A percentile compares a stretch with the other conserved stretches of the same genome.
Evolutionary conservation across 37 sponge, comb jelly and placozoan species (phyloP).

Genomic region (Eunapius fragilis): DNA sequence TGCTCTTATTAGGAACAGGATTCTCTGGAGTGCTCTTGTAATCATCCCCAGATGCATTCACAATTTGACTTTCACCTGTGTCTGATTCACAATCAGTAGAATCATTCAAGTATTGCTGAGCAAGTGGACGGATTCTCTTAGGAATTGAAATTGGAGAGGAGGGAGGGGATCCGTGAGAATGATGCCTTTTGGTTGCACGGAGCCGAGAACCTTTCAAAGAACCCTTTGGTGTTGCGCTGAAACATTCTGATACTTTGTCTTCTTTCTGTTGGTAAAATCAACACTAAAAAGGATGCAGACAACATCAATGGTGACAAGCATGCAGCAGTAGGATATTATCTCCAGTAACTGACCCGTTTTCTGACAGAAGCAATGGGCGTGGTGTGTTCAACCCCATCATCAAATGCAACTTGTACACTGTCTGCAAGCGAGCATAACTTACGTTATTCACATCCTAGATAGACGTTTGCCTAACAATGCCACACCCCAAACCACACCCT

Average conservation of each 20-base stretch:
- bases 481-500: too few species aligned
- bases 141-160: constrained; percentile 1
- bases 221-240: not conserved
- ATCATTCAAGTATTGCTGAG: not conserved
- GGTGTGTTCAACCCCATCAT: constrained; percentile 55
- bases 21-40: not conserved
- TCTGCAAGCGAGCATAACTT: too few species aligned
- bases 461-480: too few species aligned
- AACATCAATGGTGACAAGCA: too few species aligned
- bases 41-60: not conserved
- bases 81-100: constrained; percentile 1
- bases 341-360: constrained; percentile 40
- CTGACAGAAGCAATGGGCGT: constrained; percentile 40
- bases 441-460: too few species aligned
- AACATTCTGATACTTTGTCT: not conserved
- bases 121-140: not conserved
- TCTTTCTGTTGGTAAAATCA: not conserved
- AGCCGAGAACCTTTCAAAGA: not conserved
- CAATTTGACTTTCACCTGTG: not conserved
- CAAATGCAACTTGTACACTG: constrained; percentile 38
- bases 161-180: not conserved
- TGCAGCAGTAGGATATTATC: too few species aligned
- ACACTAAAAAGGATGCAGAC: too few species aligned
- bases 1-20: not conserved
- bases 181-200: not conserved